Percentiles rank a stretch among this genome's conserved stretches.
Conservation (phyloP, 2,797 vertebrate genomes). For the Mus minutoides region DNA sequence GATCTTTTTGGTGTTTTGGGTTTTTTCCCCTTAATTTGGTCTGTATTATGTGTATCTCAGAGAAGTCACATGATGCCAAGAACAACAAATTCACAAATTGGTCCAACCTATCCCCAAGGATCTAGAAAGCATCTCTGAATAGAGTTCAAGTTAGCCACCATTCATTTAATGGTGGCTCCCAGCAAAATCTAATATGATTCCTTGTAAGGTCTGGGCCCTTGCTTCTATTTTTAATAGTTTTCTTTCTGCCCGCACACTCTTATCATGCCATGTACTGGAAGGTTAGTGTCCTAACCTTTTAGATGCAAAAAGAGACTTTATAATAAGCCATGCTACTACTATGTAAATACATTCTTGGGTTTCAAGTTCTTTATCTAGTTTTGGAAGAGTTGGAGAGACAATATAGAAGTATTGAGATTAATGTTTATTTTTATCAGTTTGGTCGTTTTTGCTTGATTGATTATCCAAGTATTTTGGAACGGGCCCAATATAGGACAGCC, state of each 20-base stretch:
- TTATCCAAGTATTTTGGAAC: background rate
- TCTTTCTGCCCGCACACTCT: background rate
- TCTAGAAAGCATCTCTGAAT: background rate
- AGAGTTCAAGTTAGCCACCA: conserved; percentile 16
- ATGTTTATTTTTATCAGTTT: conserved; percentile 50
- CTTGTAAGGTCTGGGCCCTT: background rate
- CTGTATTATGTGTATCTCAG: background rate
- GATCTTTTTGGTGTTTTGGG: background rate
- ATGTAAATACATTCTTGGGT: conserved; percentile 74
- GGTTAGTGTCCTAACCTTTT: conserved; percentile 69
- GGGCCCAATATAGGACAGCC: background rate
- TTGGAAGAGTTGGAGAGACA: conserved; percentile 59
- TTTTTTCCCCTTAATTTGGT: background rate
- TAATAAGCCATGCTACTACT: conserved; percentile 72
- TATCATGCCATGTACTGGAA: conserved; percentile 43
- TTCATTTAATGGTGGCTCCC: background rate
- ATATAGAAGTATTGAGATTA: background rate
- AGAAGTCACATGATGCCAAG: conserved; percentile 19
- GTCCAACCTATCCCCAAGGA: background rate
- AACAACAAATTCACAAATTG: background rate
- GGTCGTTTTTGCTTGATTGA: conserved; percentile 26
- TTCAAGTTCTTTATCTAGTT: conserved; percentile 64
- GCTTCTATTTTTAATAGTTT: background rate
- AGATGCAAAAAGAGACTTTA: conserved; percentile 76
- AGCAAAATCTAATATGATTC: background rate